Conservation (phyloP, 2,113 vertebrate species). For the Todiramphus saurophagus region DNA sequence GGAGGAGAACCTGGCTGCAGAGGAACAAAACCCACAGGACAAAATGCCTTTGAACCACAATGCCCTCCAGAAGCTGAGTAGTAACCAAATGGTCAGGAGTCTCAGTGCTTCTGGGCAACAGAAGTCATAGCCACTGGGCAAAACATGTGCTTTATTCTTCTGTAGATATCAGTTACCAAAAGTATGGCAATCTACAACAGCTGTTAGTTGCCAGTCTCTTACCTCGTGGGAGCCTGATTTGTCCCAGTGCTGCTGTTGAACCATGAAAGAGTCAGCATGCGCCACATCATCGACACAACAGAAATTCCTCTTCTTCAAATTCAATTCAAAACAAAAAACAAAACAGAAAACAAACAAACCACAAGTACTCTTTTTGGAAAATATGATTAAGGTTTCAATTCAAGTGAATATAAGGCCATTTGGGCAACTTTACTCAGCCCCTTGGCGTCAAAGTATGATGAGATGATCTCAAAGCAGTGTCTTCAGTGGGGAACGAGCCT, state of each 20-base stretch:
- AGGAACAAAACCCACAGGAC: not conserved
- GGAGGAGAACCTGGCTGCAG: not conserved
- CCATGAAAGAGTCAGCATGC: not conserved
- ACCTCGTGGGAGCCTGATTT: accelerated
- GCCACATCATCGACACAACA: not conserved
- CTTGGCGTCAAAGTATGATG: not conserved
- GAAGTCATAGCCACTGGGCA: not conserved
- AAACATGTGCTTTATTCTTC: not conserved
- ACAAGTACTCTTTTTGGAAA: not conserved
- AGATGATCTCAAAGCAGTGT: not conserved
- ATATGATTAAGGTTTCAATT: not conserved
- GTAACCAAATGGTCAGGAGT: not conserved
- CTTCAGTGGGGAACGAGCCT: not conserved
- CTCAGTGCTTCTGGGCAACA: not conserved
- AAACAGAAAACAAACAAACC: not conserved
- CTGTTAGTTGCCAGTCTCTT: not conserved
- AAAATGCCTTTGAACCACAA: not conserved
- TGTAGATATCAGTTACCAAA: not conserved
- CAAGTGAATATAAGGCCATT: not conserved
- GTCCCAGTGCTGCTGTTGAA: not conserved
- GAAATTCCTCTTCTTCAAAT: not conserved
- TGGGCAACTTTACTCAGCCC: not conserved
- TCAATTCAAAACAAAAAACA: not conserved
- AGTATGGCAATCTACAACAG: not conserved
- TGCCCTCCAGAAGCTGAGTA: not conserved